phyloP scores from a whole-genome alignment of 2,888 invertebrate genomes.

The Agrypnus murinus region DNA sequence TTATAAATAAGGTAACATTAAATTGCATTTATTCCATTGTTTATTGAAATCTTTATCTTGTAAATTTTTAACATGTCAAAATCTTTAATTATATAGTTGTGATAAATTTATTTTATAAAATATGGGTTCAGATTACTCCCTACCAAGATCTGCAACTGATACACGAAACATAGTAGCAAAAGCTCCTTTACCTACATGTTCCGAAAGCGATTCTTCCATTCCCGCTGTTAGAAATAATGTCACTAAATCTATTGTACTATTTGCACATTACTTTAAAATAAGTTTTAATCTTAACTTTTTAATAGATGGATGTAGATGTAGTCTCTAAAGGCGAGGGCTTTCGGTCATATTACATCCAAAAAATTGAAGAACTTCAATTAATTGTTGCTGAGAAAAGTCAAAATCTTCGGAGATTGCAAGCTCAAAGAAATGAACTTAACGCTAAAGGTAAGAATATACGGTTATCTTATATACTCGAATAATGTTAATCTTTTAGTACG shows the following conservation, averaged over 20 bases:
- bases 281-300: constrained; percentile 36
- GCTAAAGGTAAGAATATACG: constrained; percentile 90
- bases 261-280: neutral
- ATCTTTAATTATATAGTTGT: too few species aligned
- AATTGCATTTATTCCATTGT: constrained; percentile 42
- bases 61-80: constrained; percentile 34
- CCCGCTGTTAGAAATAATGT: neutral
- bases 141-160: constrained; percentile 15
- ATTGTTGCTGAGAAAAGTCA: constrained; percentile 98
- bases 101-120: too few species aligned
- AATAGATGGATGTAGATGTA: constrained; percentile 85
- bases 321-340: constrained; percentile 95
- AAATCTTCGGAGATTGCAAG: constrained; percentile 96
- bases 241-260: neutral
- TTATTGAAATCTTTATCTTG: constrained; percentile 7
- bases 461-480: too few species aligned
- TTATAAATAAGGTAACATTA: constrained; percentile 54
- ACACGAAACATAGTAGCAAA: constrained; percentile 6
- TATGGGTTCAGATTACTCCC: constrained; percentile 40
- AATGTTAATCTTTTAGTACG: constrained; percentile 84
- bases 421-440: constrained; percentile 98
- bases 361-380: constrained; percentile 97
- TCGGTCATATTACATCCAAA: constrained; percentile 96
- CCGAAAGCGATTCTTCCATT: neutral
- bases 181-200: neutral